Base-by-base conservation (phyloP, 2,888 invertebrate species). In the Chymomyza amoena region DNA sequence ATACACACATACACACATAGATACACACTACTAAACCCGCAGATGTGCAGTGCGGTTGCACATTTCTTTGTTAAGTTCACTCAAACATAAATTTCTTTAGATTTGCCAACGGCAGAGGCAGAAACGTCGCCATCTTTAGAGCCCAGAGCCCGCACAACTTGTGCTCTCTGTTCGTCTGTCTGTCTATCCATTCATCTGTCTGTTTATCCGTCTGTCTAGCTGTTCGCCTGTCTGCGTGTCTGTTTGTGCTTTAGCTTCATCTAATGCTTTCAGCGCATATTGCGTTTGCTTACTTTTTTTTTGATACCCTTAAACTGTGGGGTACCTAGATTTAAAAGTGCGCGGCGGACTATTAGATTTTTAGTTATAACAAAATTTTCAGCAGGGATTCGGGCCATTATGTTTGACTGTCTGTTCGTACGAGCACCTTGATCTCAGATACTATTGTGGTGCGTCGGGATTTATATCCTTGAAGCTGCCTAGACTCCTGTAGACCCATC, bases 71-170 rank as follows among this genome's bases (percentile, higher is more conserved):
- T 81, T 70, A 78, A 81, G 79, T 80, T 81, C 79, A 81, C 62
- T 81, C 76, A 79, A 76, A 80, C 81, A 80, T 81, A 80, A 80
- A 81, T 80, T 80, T 81, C 72, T 81, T 76, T 76, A 74, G 78
- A 83, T 83, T 83, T 81, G 81, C 75, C 81, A 82, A 78, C 78
- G 75, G 72, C 77, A 78, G 78, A 51, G 67, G 39, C 83, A 78
- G 78, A 75, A 67, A 71, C 60, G 20, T 64, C 61, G 67, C 62
- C 69, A 63, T 68, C 60, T 67, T 60, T 61, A 59, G 15, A 59
- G 15, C 28, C 13, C 13, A 10, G 18, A 25, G 20, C 28, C 32
- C 39, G 36, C 32, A 45, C 39, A 45, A 45, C 13, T 36, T 57
- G 56, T 54, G 16, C 52, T 16, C 64, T 64, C 64, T 54, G 71